Conservation (phyloP, 2,888 invertebrate species). For the Fragum whitleyi region DNA sequence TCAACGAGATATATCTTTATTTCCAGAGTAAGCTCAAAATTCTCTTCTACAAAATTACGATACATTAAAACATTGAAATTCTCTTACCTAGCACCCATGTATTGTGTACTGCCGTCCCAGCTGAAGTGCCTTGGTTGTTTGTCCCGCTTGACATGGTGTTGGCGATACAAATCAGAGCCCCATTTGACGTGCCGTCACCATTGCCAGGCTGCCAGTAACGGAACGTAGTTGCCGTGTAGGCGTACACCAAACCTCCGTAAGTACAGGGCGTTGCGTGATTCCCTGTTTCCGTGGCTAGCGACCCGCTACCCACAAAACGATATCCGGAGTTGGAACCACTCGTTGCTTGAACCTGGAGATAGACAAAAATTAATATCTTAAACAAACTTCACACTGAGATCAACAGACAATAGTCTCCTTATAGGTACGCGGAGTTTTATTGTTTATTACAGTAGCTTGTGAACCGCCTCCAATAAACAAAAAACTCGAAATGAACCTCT, state of each 20-base stretch:
- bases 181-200: neutral
- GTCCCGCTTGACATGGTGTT: conserved; percentile 16
- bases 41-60: no score
- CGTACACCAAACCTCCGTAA: conserved; percentile 37
- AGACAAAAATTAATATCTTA: no score
- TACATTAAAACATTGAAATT: no score
- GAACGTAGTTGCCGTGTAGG: conserved; percentile 10
- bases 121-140: conserved; percentile 18
- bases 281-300: neutral
- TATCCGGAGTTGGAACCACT: conserved; percentile 16
- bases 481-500: no score
- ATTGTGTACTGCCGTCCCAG: conserved; percentile 13
- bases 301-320: conserved; percentile 27
- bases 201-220: conserved; percentile 34
- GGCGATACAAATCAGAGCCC: conserved; percentile 26
- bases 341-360: conserved; percentile 19
- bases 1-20: no score
- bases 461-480: no score
- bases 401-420: no score
- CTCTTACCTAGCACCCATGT: conserved; percentile 23
- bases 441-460: no score
- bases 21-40: no score
- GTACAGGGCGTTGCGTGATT: conserved; percentile 10
- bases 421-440: no score
- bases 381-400: no score